Evolutionary conservation across 2,888 invertebrate species (phyloP).

Genomic region (Pristionchus entomophagus): DNA sequence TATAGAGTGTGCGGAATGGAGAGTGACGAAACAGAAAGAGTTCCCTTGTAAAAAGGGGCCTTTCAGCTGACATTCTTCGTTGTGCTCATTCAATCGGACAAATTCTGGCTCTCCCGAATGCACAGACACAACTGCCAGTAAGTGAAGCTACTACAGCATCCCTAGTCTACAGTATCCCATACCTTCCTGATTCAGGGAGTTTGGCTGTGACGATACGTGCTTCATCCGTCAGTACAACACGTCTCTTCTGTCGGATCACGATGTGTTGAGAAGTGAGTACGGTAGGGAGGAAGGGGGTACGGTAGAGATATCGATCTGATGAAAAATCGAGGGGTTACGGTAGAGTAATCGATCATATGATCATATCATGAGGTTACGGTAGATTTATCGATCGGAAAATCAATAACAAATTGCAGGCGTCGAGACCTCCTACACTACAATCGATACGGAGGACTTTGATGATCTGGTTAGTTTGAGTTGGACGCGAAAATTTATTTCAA

Average conservation of each 20-base stretch:
- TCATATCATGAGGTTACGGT: neutral
- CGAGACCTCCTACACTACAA: conserved; percentile 20
- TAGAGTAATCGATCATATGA: neutral
- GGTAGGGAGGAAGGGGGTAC: neutral
- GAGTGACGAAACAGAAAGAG: no score
- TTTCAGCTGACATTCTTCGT: neutral
- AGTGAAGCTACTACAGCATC: neutral
- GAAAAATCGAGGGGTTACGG: neutral
- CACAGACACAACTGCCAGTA: neutral
- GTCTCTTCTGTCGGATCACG: neutral
- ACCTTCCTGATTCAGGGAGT: neutral
- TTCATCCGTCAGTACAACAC: no score
- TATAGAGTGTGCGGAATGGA: neutral
- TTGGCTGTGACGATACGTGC: conserved; percentile 1
- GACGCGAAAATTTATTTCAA: no score
- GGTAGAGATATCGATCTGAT: neutral
- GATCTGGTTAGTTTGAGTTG: conserved; percentile 39
- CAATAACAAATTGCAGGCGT: neutral
- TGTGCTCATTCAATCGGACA: neutral
- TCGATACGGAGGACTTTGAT: neutral
- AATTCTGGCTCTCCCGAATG: neutral
- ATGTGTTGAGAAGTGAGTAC: conserved; percentile 10
- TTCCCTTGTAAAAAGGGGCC: neutral
- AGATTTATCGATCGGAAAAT: neutral
- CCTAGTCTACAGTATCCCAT: neutral